A percentile compares a stretch with the other conserved stretches of the same genome.
Conservation (phyloP, 2,888 invertebrate genomes). For the Tachina lurida region DNA sequence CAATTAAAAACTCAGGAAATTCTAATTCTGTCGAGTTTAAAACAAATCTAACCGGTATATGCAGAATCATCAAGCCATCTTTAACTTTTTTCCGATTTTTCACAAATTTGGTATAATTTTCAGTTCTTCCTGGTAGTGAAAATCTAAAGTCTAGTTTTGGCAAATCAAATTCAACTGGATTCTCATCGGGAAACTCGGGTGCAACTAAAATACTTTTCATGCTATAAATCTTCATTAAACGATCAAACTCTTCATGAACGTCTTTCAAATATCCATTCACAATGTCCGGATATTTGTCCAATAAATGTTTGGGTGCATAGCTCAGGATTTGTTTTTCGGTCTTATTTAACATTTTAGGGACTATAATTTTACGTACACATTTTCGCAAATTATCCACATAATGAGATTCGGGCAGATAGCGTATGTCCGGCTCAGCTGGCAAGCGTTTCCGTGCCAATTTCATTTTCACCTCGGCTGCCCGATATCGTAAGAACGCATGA, state of each 20-base stretch:
- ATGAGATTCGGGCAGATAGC: conserved; percentile 84
- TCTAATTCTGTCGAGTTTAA: conserved; percentile 79
- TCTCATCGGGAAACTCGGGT: conserved; percentile 84
- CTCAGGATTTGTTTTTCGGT: conserved; percentile 86
- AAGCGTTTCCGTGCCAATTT: conserved; percentile 75
- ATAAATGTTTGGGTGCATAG: conserved; percentile 85
- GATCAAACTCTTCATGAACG: conserved; percentile 85
- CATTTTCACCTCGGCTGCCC: conserved; percentile 80
- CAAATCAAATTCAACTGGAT: conserved; percentile 82
- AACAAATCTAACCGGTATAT: conserved; percentile 85
- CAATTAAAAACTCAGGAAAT: conserved; percentile 79
- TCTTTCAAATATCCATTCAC: conserved; percentile 84
- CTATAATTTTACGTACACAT: conserved; percentile 85
- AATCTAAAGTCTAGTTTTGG: conserved; percentile 82
- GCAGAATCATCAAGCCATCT: conserved; percentile 85
- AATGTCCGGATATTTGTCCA: conserved; percentile 84
- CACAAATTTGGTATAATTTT: conserved; percentile 85
- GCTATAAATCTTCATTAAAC: conserved; percentile 86
- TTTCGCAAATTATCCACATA: conserved; percentile 85
- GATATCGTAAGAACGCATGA: conserved; percentile 78
- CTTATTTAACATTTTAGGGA: conserved; percentile 85
- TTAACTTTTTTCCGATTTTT: conserved; percentile 85
- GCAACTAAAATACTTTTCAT: conserved; percentile 86
- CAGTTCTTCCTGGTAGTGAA: conserved; percentile 86
- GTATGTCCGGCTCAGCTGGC: conserved; percentile 82